Evolutionary conservation across 1,140 invertebrate species (phyloP).

Genomic region (Ostrea edulis): DNA sequence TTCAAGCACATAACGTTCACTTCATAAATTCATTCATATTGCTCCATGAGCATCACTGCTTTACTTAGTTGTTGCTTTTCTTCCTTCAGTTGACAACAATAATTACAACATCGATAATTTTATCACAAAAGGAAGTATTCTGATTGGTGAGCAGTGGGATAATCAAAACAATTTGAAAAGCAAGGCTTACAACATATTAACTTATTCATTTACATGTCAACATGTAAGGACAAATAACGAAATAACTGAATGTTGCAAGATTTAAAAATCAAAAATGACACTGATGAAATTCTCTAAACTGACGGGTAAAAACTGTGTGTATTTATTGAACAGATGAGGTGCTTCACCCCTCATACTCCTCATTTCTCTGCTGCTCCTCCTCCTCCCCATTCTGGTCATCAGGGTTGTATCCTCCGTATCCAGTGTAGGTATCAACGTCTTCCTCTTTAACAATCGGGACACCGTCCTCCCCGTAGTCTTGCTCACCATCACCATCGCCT

Average conservation of each 20-base stretch:
- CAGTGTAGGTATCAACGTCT: slow-evolving; percentile 41
- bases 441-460: slow-evolving; percentile 55
- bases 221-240: not conserved
- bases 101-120: not conserved
- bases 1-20: not conserved
- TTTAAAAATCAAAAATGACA: not conserved
- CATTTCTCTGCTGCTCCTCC: slow-evolving; percentile 28
- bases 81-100: slow-evolving; percentile 9
- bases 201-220: not conserved
- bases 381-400: slow-evolving; percentile 46
- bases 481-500: slow-evolving; percentile 27
- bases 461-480: slow-evolving; percentile 34
- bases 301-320: not conserved
- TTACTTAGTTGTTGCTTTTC: not conserved
- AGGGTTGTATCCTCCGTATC: slow-evolving; percentile 30
- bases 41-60: not conserved
- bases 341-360: slow-evolving; percentile 1
- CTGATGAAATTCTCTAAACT: not conserved
- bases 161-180: not conserved
- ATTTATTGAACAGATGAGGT: not conserved
- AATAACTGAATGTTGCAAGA: not conserved
- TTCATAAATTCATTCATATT: not conserved
- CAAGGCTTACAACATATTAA: not conserved
- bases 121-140: not conserved
- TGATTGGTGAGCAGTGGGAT: not conserved